phyloP scores from a whole-genome alignment of 2,888 invertebrate species.

The Polydrusus tereticollis region DNA sequence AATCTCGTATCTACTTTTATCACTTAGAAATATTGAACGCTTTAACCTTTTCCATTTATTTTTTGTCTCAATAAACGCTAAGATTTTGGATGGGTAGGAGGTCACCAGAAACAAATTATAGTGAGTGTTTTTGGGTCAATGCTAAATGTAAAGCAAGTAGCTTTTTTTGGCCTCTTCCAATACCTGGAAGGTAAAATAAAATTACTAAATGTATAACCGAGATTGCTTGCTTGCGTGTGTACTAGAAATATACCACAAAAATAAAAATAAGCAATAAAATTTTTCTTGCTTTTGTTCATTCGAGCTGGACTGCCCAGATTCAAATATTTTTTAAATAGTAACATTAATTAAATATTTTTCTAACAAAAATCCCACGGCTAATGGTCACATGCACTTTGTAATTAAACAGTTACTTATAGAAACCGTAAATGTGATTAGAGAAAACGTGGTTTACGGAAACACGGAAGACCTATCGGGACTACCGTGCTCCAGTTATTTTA shows the following conservation, averaged over 20 bases:
- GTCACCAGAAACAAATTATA: neutral
- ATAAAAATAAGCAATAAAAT: neutral
- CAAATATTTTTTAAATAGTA: too few relatives aligned
- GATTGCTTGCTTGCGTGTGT: neutral
- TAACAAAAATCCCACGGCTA: neutral
- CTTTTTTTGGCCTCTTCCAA: neutral
- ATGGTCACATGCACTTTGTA: neutral
- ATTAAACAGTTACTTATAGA: neutral
- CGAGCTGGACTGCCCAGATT: too few relatives aligned
- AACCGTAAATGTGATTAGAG: neutral
- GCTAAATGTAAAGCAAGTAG: neutral
- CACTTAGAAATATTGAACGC: neutral
- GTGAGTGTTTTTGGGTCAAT: neutral
- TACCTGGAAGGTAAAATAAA: neutral
- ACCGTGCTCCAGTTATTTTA: neutral
- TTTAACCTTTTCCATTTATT: neutral
- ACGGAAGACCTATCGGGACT: neutral
- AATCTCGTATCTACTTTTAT: neutral
- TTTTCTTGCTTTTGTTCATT: neutral
- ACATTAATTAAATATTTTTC: neutral
- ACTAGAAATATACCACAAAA: neutral
- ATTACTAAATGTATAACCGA: neutral
- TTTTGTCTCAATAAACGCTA: neutral
- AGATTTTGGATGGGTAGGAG: neutral
- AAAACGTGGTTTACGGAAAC: neutral